Conservation (phyloP, 2,113 vertebrate genomes). For the Festucalex cinctus region DNA sequence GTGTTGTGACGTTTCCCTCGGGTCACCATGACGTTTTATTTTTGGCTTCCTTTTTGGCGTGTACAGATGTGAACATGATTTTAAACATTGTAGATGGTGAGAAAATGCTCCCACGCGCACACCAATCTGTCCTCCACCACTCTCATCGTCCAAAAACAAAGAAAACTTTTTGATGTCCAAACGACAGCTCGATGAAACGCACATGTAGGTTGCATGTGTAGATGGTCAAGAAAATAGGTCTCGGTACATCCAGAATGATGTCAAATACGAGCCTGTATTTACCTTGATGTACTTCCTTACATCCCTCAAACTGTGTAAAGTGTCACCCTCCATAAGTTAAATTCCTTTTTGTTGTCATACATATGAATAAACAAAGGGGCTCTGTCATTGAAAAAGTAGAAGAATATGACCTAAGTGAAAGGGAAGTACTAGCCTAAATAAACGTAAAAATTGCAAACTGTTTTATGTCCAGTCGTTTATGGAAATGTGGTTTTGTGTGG, state of each 20-base stretch:
- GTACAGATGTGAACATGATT: constrained; percentile 87
- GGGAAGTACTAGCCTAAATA: constrained; percentile 65
- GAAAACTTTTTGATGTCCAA: constrained; percentile 26
- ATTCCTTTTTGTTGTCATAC: constrained; percentile 69
- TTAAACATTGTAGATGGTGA: constrained; percentile 75
- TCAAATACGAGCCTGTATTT: constrained; percentile 61
- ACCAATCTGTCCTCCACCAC: constrained; percentile 41
- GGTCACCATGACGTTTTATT: constrained; percentile 75
- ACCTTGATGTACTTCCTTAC: constrained; percentile 68
- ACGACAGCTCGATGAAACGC: constrained; percentile 46
- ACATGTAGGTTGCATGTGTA: constrained; percentile 67
- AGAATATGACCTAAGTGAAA: constrained; percentile 62
- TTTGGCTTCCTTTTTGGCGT: constrained; percentile 68
- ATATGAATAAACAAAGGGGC: constrained; percentile 56
- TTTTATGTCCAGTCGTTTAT: constrained; percentile 14
- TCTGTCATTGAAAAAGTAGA: constrained; percentile 56
- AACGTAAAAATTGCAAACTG: constrained; percentile 46
- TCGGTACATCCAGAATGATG: constrained; percentile 58
- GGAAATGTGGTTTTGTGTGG: not conserved
- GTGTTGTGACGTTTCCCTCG: constrained; percentile 94
- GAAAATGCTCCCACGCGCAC: not conserved
- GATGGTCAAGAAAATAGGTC: constrained; percentile 59
- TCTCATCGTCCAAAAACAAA: constrained; percentile 69
- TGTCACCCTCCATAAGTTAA: constrained; percentile 64
- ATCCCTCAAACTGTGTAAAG: constrained; percentile 61